A percentile compares a stretch with the other conserved stretches of the same genome.
phyloP scores from a whole-genome alignment of 2,888 invertebrate species.

The Fissipunctia ypsillon region DNA sequence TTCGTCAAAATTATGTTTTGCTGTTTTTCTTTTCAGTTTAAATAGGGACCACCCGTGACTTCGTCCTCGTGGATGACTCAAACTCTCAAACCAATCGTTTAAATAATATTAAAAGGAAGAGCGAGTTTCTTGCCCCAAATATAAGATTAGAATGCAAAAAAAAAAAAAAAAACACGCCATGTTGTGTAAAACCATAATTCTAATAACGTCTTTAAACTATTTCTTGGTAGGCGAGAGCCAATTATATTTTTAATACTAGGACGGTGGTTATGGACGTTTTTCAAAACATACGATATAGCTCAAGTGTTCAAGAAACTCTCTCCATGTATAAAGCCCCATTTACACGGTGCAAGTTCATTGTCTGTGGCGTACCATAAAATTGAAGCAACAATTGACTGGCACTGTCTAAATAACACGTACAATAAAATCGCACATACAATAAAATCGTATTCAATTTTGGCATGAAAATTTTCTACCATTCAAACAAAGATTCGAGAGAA shows the following conservation, averaged over 20 bases:
- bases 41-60: conserved; percentile 48
- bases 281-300: background rate
- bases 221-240: background rate
- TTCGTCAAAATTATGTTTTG: conserved; percentile 9
- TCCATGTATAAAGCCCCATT: background rate
- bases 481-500: no score
- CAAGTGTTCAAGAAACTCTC: background rate
- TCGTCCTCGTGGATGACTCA: conserved; percentile 46
- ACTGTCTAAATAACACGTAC: no score
- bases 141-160: background rate
- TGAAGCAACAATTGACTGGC: no score
- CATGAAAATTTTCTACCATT: no score
- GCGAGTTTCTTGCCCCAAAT: background rate
- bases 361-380: no score
- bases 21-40: conserved; percentile 29
- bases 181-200: background rate
- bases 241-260: background rate
- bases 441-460: no score
- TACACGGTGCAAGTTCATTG: no score
- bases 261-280: background rate
- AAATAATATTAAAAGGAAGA: background rate
- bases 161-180: background rate
- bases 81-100: conserved; percentile 1
- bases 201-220: background rate
- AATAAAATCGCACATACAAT: no score